These are phyloP conservation scores for Gyrodactylus salaris DNA, from an alignment of 1,140 invertebrate species.

Conservation along the genomic window DNA sequence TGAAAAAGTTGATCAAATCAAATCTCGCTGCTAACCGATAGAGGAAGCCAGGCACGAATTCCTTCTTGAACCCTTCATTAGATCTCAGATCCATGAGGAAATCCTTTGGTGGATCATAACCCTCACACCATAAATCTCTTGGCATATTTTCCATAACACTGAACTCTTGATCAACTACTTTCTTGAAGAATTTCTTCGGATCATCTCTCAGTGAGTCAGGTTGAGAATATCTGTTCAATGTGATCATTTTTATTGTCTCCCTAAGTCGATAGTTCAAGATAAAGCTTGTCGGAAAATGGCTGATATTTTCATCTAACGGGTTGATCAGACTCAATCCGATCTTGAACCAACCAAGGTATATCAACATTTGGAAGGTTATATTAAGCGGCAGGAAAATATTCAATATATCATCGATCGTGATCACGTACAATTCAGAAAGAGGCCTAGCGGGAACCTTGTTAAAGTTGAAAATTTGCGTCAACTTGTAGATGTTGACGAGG, in stretches of 20 bases:
- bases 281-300: background rate
- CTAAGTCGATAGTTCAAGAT: background rate
- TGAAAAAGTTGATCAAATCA: no score
- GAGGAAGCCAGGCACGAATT: no score
- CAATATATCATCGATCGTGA: background rate
- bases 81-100: no score
- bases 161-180: background rate
- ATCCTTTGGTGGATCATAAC: background rate
- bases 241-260: background rate
- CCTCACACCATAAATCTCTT: background rate
- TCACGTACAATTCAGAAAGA: background rate
- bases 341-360: conserved; percentile 3
- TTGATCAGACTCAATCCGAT: background rate
- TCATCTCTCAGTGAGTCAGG: background rate
- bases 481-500: background rate
- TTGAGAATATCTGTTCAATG: background rate
- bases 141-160: background rate
- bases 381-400: background rate
- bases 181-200: background rate
- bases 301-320: background rate
- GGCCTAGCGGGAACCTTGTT: background rate
- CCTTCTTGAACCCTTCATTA: no score
- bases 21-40: no score
- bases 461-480: background rate
- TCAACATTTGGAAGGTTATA: background rate